Base-by-base conservation (phyloP, 2,888 invertebrate genomes). In the Drosophila lacicola region DNA sequence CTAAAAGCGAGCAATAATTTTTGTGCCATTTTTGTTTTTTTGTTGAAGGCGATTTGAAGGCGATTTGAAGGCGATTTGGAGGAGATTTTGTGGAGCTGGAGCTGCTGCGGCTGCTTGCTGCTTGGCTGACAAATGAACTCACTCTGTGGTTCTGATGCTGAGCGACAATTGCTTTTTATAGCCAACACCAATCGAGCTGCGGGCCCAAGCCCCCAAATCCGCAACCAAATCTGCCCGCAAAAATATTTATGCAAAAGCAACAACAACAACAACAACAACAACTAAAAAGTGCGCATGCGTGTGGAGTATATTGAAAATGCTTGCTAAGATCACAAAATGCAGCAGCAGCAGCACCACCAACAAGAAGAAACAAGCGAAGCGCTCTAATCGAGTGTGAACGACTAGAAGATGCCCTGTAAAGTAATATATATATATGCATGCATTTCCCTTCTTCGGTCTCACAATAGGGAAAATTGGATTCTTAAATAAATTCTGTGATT, bases 61-160 rank as follows among this genome's bases (percentile, higher is more conserved):
- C 34, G 34, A 34, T 41, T 5, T 53, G 37, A 21, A 33, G 33
- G 21, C 54, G 58, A 54, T 67, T 45, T 58, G 62, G n/a, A 14
- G 46, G 4, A 42, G 42, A 42, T 42, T 42, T 57, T 29, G 42
- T 45, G 50, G 36, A 39, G 56, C 25, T 45, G 57, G 58, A 63
- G 72, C 53, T 56, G 62, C 53, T 61, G 64, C 54, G 50, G 69
- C 69, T 81, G 82, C 90, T 90, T 81, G 82, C 90, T 90, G 87
- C 82, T 86, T 83, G 81, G 88, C 89, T 90, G 90, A 91, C 90
- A 90, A 89, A 91, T 91, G 88, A 90, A 88, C 74, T 82, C 84
- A 84, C 87, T 91, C 89, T 90, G 91, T 91, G 91, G 79, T 90
- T 91, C 91, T 90, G 84, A 90, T 69, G 69, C 77, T 70, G 70